These are phyloP conservation scores for Trichogramma pretiosum DNA, from an alignment of 1,140 invertebrate genomes.

Conservation along the genomic window DNA sequence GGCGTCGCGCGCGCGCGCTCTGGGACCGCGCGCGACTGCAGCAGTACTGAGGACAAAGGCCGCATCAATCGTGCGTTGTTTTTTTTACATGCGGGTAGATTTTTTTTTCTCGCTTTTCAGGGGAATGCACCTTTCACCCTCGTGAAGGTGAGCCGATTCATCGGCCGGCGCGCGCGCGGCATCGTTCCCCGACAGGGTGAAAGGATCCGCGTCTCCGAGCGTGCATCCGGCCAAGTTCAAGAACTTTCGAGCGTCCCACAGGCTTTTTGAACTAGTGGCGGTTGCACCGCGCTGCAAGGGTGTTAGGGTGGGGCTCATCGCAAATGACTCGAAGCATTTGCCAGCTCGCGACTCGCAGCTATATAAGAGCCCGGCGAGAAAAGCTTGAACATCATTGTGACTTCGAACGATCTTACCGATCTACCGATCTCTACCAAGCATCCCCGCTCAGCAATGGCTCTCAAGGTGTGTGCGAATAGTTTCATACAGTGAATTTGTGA, in stretches of 20 bases:
- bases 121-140: not conserved
- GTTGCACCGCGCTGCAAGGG: not conserved
- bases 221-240: constrained; percentile 24
- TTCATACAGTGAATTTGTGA: not conserved
- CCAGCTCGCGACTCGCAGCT: constrained; percentile 3
- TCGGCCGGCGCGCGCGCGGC: not conserved
- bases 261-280: not conserved
- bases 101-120: too few relatives aligned
- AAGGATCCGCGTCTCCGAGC: not conserved
- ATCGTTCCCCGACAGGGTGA: not conserved
- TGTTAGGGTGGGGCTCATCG: not conserved
- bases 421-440: not conserved
- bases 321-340: not conserved
- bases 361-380: constrained; percentile 4
- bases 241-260: constrained; percentile 1
- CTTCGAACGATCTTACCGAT: not conserved
- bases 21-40: too few relatives aligned
- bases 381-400: constrained; percentile 10
- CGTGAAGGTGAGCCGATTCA: not conserved
- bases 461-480: constrained; percentile 13
- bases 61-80: too few relatives aligned
- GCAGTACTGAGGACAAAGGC: too few relatives aligned
- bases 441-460: constrained; percentile 7
- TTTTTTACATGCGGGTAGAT: too few relatives aligned
- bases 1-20: too few relatives aligned